Conservation (phyloP, 1,140 invertebrate species). For the Trinorchestia longiramus region DNA sequence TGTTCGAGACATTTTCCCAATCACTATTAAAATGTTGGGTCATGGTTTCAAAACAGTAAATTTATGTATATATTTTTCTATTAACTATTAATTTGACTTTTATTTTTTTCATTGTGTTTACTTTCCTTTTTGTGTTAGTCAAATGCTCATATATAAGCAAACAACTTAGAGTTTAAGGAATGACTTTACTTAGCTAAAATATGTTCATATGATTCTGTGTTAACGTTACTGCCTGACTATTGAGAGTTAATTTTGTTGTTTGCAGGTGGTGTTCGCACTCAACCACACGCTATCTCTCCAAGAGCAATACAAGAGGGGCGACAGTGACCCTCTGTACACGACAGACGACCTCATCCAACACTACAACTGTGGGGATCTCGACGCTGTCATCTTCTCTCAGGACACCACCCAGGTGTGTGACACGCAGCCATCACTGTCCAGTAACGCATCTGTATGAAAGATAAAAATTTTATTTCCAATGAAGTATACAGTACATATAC, state of each 20-base stretch:
- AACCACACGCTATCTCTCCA: conserved; percentile 74
- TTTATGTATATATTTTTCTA: neutral
- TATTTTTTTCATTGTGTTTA: neutral
- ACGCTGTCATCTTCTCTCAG: conserved; percentile 73
- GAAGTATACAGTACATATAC: too few relatives aligned
- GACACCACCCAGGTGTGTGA: conserved; percentile 70
- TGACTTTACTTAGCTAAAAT: neutral
- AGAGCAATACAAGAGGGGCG: conserved; percentile 70
- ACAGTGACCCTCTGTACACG: conserved; percentile 68
- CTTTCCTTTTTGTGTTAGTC: neutral
- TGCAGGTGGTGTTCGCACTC: conserved; percentile 74
- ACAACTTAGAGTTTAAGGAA: neutral
- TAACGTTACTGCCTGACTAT: neutral
- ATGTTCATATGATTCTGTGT: neutral
- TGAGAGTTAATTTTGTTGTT: neutral
- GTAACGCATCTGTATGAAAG: neutral
- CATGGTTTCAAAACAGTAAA: too few relatives aligned
- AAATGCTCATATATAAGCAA: neutral
- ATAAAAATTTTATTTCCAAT: too few relatives aligned
- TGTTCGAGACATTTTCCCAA: too few relatives aligned
- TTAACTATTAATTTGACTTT: neutral
- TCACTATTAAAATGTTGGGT: too few relatives aligned
- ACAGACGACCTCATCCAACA: conserved; percentile 74
- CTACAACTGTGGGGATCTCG: conserved; percentile 75
- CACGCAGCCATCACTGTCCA: neutral